A percentile compares a stretch with the other conserved stretches of the same genome.
Evolutionary conservation across 2,113 vertebrate species (phyloP).

Genomic region (Cinclus mexicanus): DNA sequence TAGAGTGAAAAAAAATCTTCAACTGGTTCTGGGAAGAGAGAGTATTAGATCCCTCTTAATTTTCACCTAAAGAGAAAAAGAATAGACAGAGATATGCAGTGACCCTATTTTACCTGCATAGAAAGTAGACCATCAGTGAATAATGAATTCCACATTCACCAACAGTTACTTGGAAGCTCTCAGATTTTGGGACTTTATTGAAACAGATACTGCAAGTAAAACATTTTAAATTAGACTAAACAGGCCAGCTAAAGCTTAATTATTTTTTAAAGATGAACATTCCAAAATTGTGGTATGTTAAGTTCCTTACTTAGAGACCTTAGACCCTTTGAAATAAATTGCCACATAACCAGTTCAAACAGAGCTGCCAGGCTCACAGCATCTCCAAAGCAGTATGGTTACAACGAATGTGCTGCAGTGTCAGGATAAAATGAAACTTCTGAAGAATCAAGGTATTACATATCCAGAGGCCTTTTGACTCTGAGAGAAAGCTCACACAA

Average conservation of each 20-base stretch:
- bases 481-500: background rate
- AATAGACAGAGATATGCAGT: background rate
- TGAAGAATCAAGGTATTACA: background rate
- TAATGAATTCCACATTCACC: background rate
- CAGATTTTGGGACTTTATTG: background rate
- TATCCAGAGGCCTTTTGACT: background rate
- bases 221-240: background rate
- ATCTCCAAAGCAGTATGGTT: background rate
- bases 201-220: background rate
- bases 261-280: background rate
- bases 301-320: background rate
- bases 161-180: background rate
- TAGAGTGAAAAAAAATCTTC: background rate
- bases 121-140: background rate
- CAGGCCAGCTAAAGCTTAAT: background rate
- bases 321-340: background rate
- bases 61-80: background rate
- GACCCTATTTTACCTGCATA: background rate
- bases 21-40: background rate
- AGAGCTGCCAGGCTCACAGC: background rate
- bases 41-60: background rate
- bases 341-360: background rate
- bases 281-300: background rate
- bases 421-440: background rate
- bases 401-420: background rate